A percentile compares a stretch with the other conserved stretches of the same genome.
These are phyloP conservation scores for Ammodramus savannarum DNA, from an alignment of 2,113 vertebrate genomes.

Conservation along the genomic window DNA sequence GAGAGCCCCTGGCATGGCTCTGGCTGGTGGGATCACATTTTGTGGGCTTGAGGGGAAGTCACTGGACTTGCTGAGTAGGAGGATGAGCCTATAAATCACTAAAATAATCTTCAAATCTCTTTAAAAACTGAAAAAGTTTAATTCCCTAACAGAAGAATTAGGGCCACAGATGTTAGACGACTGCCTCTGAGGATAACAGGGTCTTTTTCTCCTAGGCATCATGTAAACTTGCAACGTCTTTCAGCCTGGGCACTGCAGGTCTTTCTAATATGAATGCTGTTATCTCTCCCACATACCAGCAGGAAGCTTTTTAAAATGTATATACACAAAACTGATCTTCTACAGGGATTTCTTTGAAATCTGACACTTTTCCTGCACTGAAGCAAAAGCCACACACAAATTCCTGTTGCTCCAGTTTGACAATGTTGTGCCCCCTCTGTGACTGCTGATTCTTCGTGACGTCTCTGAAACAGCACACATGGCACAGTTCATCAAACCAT, in stretches of 20 bases:
- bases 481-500: constrained; percentile 29
- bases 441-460: neutral
- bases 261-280: neutral
- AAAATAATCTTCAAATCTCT: neutral
- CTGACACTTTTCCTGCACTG: neutral
- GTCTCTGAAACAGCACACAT: constrained; percentile 39
- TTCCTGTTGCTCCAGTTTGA: neutral
- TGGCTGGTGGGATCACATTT: neutral
- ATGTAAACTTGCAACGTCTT: neutral
- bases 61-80: neutral
- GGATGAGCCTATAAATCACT: neutral
- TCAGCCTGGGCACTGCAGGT: neutral
- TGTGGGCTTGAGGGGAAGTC: neutral
- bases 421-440: neutral
- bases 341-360: neutral
- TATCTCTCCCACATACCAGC: neutral
- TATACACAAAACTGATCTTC: neutral
- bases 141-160: neutral
- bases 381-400: neutral
- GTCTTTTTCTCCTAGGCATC: neutral
- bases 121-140: neutral
- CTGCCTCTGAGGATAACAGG: neutral
- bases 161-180: neutral
- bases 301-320: neutral
- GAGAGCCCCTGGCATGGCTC: neutral